Base-by-base conservation (phyloP, 2,797 vertebrate genomes). In the Aphelocoma californica region DNA sequence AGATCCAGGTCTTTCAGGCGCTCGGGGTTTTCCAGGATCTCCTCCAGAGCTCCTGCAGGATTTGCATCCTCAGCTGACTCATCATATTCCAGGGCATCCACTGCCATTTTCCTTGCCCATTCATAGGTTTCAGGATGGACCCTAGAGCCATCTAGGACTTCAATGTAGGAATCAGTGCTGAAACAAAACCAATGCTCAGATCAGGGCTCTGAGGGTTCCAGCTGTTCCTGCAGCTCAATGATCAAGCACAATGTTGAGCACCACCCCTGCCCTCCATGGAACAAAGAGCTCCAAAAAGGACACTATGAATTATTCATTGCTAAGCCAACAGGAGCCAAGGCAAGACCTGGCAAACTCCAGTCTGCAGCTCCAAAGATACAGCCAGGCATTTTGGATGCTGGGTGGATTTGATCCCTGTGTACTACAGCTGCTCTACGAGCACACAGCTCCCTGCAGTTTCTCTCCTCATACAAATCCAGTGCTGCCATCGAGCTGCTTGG, bases 41-140 rank as follows among this genome's bases (percentile, higher is more conserved):
- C 99, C 96, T 99, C 99, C 34, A 99, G 97, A 25, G 99, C 99
- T 72, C 99, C 99, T 2, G 99, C 99, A 2, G 99, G 99, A 96
- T 99, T 99, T 44, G 99, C 99, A 32, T 99, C 99, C 93, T 99
- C 99, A 10, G 99, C 99, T 0, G 99, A 99, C 86, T 99, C 99
- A 21, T 99, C 99, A 0, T 99, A 99, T 95, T 99, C 99, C 1
- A 99, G 97, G n/a, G 99, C 99, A 75, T 99, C 99, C 51, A 99
- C 99, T 5, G 99, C 99, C 99, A 99, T 99, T 95, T 99, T 99
- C 62, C 99, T 98, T 53, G 99, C 99, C 99, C 99, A 99, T 88
- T 99, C 99, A 2, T 99, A 99, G 0, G 99, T 99, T 97, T 99
- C 99, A 11, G 99, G 99, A 94, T 99, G 99, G 67, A 99, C 99